These are phyloP conservation scores for Kryptolebias marmoratus DNA, from an alignment of 2,113 vertebrate species.

Conservation along the genomic window DNA sequence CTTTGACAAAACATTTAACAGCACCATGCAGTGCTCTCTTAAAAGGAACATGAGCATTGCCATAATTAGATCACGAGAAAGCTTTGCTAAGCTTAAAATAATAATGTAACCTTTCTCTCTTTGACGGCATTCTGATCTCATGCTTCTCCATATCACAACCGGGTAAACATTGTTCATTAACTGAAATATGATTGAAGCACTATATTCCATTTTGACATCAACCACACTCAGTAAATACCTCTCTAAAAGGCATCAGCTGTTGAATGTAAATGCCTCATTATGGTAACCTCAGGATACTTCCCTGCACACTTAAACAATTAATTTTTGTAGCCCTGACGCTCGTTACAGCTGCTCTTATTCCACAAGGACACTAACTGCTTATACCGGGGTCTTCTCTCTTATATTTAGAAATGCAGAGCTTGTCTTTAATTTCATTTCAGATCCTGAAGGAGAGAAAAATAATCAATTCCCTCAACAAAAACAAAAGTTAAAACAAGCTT, in stretches of 20 bases:
- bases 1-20: too few relatives aligned
- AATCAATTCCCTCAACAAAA: conserved; percentile 38
- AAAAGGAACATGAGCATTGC: too few relatives aligned
- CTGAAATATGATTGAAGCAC: neutral
- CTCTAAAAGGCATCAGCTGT: conserved; percentile 25
- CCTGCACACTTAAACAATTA: conserved; percentile 27
- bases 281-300: conserved; percentile 30
- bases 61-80: too few relatives aligned
- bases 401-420: conserved; percentile 21
- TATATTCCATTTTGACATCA: neutral
- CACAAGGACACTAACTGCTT: conserved; percentile 36
- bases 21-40: too few relatives aligned
- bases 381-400: conserved; percentile 18
- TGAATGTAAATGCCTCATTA: conserved; percentile 52
- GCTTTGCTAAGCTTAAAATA: too few relatives aligned
- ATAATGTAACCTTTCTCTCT: too few relatives aligned
- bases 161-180: neutral
- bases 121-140: too few relatives aligned
- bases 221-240: neutral
- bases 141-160: neutral
- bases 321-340: conserved; percentile 32
- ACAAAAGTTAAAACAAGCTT: conserved; percentile 47
- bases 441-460: conserved; percentile 2
- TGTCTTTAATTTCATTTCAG: conserved; percentile 4
- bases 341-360: conserved; percentile 34